Evolutionary conservation across 1,140 invertebrate species (phyloP).

Genomic region (Trachymyrmex cornetzi): DNA sequence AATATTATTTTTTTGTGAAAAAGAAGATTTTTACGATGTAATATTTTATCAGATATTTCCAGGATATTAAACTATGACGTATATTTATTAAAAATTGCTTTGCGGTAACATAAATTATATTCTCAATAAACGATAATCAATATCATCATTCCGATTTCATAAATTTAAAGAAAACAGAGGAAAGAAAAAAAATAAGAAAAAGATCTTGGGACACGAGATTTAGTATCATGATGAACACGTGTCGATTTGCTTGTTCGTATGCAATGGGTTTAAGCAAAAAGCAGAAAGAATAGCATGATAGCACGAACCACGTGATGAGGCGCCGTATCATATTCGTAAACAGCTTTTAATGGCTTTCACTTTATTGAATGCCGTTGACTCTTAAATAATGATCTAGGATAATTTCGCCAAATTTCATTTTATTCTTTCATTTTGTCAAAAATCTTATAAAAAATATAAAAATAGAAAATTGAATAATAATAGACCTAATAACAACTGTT

Average conservation of each 20-base stretch:
- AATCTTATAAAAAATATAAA: not conserved
- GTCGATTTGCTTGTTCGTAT: constrained; percentile 7
- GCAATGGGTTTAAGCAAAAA: not conserved
- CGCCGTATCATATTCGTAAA: not conserved
- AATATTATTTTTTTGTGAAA: not conserved
- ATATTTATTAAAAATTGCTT: not conserved
- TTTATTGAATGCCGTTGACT: not conserved
- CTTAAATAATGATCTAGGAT: not conserved
- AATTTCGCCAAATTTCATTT: not conserved
- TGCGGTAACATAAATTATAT: not conserved
- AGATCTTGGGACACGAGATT: not conserved
- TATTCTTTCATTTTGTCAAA: not conserved
- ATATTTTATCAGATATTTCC: constrained; percentile 3
- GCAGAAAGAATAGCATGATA: constrained; percentile 21
- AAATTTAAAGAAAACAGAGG: not conserved
- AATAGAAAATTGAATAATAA: not conserved
- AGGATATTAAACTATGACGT: not conserved
- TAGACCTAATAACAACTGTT: not conserved
- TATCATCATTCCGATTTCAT: not conserved
- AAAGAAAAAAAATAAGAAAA: not conserved
- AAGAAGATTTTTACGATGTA: not conserved
- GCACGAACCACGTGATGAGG: constrained; percentile 19
- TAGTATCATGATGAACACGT: not conserved
- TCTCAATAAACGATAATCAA: not conserved
- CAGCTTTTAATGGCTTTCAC: not conserved